Evolutionary conservation across 2,797 vertebrate genomes (phyloP).

Genomic region (Phoeniculus purpureus): DNA sequence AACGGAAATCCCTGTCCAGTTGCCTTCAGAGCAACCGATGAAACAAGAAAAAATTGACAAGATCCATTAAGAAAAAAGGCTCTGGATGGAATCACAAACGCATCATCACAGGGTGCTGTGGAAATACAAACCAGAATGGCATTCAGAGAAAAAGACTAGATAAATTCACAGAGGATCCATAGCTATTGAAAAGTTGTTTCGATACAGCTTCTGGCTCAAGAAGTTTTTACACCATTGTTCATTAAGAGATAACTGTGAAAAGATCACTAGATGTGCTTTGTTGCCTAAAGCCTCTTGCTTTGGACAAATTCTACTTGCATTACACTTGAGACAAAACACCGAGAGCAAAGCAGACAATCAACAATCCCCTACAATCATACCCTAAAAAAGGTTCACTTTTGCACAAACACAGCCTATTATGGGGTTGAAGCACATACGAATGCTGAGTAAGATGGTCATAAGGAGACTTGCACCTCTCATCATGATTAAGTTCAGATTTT

Average conservation of each 20-base stretch:
- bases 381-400: background rate
- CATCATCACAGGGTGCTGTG: background rate
- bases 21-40: background rate
- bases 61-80: background rate
- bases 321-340: background rate
- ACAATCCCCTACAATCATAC: background rate
- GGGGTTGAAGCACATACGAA: background rate
- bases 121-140: background rate
- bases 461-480: background rate
- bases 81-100: background rate
- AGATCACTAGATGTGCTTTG: background rate
- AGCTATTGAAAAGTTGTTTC: background rate
- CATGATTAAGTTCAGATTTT: background rate
- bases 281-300: background rate
- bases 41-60: background rate
- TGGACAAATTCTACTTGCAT: background rate
- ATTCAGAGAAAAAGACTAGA: background rate
- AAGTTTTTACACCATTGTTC: background rate
- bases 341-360: background rate
- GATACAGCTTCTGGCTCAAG: background rate
- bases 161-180: background rate
- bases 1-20: background rate
- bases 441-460: background rate
- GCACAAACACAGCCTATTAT: background rate
- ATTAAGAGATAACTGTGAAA: background rate